Percentiles rank a stretch among this genome's conserved stretches.
phyloP scores from a whole-genome alignment of 2,888 invertebrate genomes.

The Phytoseiulus persimilis region DNA sequence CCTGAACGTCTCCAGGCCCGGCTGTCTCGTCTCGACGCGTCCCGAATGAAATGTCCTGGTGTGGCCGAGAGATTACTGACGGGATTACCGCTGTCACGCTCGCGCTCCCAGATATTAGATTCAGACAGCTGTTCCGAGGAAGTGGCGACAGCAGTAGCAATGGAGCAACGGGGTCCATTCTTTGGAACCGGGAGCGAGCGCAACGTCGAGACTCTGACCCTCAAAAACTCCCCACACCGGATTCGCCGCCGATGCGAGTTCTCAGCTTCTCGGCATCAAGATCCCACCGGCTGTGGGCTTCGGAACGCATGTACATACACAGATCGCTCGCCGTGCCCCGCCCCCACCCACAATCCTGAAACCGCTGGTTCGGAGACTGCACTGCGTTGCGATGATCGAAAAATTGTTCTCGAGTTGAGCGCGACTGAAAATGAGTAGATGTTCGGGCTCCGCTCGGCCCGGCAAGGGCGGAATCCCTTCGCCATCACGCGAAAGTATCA shows the following conservation, averaged over 20 bases:
- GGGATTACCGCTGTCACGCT: slow-evolving; percentile 5
- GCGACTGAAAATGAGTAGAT: not conserved
- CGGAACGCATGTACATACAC: too few species aligned
- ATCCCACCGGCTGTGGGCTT: too few species aligned
- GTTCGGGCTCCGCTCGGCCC: not conserved
- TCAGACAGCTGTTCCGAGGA: not conserved
- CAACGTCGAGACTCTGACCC: not conserved
- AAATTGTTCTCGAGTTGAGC: not conserved
- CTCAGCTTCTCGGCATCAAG: too few species aligned
- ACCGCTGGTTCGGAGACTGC: not conserved
- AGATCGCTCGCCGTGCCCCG: too few species aligned
- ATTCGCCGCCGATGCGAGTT: too few species aligned
- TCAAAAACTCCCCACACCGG: not conserved
- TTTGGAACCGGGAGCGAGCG: not conserved
- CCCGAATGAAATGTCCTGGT: not conserved
- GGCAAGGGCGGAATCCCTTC: not conserved
- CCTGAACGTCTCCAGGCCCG: not conserved
- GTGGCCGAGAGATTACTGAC: not conserved
- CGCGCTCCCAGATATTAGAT: not conserved
- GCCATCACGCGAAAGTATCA: not conserved
- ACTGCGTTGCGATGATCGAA: not conserved
- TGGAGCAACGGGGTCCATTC: not conserved
- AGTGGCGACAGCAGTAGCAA: not conserved
- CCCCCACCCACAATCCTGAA: not conserved
- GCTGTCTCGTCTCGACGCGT: not conserved